Evolutionary conservation across 2,888 invertebrate genomes (phyloP).

Genomic region (Monopis laevigella): DNA sequence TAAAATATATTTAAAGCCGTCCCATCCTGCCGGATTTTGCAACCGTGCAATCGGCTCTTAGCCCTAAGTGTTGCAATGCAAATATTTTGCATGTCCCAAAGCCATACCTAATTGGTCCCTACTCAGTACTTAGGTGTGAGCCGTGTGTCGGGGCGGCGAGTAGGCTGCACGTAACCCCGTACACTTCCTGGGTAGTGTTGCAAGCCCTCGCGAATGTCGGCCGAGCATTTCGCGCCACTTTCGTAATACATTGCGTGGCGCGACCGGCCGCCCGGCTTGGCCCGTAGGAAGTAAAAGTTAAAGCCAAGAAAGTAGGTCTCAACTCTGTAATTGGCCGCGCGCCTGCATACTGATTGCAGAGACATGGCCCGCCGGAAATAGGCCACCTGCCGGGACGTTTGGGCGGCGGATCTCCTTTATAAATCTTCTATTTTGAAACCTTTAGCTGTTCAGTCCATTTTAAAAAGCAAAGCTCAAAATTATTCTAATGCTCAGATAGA

Average conservation of each 20-base stretch:
- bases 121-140: no score
- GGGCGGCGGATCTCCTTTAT: no score
- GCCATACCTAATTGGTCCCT: no score
- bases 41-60: no score
- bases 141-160: conserved; percentile 21
- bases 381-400: conserved; percentile 8
- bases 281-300: conserved; percentile 69
- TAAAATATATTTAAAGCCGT: no score
- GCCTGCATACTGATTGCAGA: conserved; percentile 57
- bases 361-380: not conserved
- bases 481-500: no score
- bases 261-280: conserved; percentile 57
- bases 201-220: conserved; percentile 62
- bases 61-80: no score
- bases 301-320: conserved; percentile 68
- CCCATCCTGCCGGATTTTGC: no score
- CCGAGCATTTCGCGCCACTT: conserved; percentile 67
- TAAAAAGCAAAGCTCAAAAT: no score
- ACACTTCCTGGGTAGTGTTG: conserved; percentile 67
- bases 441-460: no score
- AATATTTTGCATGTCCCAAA: no score
- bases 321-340: conserved; percentile 60
- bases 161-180: conserved; percentile 47
- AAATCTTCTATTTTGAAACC: no score
- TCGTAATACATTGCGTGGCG: conserved; percentile 65